Evolutionary conservation across 2,113 vertebrate genomes (phyloP).

Genomic region (Tautogolabrus adspersus): DNA sequence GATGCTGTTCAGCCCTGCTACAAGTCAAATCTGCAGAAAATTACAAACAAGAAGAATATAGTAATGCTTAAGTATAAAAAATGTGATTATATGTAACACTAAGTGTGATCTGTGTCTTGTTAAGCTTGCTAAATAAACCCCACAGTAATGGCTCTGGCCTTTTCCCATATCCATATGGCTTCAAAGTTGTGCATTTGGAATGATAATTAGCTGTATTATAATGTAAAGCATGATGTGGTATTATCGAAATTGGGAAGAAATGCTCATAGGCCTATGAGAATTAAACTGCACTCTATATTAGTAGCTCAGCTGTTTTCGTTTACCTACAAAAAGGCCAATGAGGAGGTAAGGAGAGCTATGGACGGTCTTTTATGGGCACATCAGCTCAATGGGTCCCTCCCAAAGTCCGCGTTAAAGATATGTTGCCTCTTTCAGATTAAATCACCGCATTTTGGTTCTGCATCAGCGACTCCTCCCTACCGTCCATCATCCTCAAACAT

Average conservation of each 20-base stretch:
- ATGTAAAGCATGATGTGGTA: background rate
- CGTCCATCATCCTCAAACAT: background rate
- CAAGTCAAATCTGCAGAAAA: background rate
- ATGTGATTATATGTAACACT: background rate
- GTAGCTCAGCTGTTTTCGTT: background rate
- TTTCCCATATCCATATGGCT: background rate
- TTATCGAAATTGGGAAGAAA: background rate
- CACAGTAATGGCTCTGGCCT: background rate
- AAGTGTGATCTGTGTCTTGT: background rate
- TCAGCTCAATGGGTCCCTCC: conserved; percentile 1
- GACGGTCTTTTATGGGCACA: conserved; percentile 2
- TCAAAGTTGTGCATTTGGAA: background rate
- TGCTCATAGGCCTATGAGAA: background rate
- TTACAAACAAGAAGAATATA: background rate
- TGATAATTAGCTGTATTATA: background rate
- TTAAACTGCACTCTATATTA: background rate
- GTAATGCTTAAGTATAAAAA: background rate
- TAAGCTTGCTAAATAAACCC: background rate
- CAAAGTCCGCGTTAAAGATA: conserved; percentile 14
- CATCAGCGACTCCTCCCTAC: background rate
- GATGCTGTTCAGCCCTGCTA: background rate
- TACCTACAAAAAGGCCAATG: background rate
- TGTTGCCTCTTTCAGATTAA: conserved; percentile 12
- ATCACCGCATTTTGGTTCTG: background rate
- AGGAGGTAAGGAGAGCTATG: background rate